Base-by-base conservation (phyloP, 2,888 invertebrate genomes). In the Thumatha senex region DNA sequence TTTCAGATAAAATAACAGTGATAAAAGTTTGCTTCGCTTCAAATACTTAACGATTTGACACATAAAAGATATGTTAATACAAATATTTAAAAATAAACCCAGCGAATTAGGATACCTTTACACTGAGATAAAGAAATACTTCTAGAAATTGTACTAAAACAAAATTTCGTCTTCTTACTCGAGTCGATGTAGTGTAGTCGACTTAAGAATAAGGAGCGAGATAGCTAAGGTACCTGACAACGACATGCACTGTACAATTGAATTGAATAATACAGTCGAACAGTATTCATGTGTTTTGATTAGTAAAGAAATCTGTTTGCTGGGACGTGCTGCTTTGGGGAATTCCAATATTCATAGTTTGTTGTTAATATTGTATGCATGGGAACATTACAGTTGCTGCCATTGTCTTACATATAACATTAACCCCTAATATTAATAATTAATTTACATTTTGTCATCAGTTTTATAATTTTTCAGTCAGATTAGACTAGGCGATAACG, bases 251-350 rank as follows among this genome's bases (percentile, higher is more conserved):
- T 62, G 63, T 62, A 62, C 67, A 72, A 71, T 74, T 73, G 67
- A 72, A 69, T 73, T 72, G 74, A 72, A 76, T 76, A 73, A 76
- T 73, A 76, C 66, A 76, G 71, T 73, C 70, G 59, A 56, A 58
- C 42, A 61, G 67, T 67, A 72, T 69, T 64, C 62, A 71, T 71
- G 65, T 59, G 69, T 66, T 66, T 62, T 68, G 68, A 70, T 66
- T 67, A 67, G 68, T 55, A 54, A 61, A 64, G 56, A 63, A 61
- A 68, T 60, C 56, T 58, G 15, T 55, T 61, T 56, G 48, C 51
- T 49, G 47, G 45, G 58, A 52, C 46, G 53, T 54, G 55, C 56
- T 56, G 49, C 54, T 59, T 61, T 59, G 36, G 50, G 55, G 53
- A 56, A 59, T 55, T 59, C 8, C 31, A 31, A 24, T 11, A 61